A percentile compares a stretch with the other conserved stretches of the same genome.
Evolutionary conservation across 2,888 invertebrate genomes (phyloP).

Genomic region (Leptinotarsa tumamoca): DNA sequence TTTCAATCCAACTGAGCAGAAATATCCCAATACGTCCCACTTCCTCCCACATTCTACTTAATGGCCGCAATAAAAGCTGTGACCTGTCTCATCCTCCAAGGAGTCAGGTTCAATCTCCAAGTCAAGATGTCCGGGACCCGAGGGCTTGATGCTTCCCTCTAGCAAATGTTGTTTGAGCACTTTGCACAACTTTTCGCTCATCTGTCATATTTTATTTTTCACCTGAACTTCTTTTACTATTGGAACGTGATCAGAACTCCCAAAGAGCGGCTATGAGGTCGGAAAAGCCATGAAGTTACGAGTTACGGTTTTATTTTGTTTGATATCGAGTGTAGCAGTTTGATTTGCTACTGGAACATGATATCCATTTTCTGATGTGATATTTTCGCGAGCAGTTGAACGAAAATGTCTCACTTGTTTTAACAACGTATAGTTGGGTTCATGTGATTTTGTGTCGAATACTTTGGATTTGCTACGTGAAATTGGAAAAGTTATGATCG

Average conservation of each 20-base stretch:
- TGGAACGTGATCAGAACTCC: conserved; percentile 54
- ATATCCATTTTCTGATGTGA: conserved; percentile 22
- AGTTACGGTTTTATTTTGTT: conserved; percentile 46
- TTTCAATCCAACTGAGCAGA: neutral
- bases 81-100: conserved; percentile 53
- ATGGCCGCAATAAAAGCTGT: conserved; percentile 56
- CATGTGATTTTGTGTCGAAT: neutral
- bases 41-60: conserved; percentile 48
- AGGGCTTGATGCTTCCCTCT: conserved; percentile 20
- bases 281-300: conserved; percentile 44
- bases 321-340: conserved; percentile 48
- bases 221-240: conserved; percentile 54
- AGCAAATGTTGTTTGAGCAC: conserved; percentile 53
- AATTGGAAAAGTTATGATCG: no score
- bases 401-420: conserved; percentile 6
- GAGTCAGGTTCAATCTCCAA: conserved; percentile 51
- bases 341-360: conserved; percentile 43
- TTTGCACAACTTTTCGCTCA: conserved; percentile 53
- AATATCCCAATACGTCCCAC: neutral
- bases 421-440: neutral
- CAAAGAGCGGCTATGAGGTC: conserved; percentile 38
- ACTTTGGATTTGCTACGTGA: no score
- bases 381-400: neutral
- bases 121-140: conserved; percentile 46
- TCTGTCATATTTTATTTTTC: conserved; percentile 55